phyloP scores from a whole-genome alignment of 2,888 invertebrate genomes.

The Desoria tigrina region DNA sequence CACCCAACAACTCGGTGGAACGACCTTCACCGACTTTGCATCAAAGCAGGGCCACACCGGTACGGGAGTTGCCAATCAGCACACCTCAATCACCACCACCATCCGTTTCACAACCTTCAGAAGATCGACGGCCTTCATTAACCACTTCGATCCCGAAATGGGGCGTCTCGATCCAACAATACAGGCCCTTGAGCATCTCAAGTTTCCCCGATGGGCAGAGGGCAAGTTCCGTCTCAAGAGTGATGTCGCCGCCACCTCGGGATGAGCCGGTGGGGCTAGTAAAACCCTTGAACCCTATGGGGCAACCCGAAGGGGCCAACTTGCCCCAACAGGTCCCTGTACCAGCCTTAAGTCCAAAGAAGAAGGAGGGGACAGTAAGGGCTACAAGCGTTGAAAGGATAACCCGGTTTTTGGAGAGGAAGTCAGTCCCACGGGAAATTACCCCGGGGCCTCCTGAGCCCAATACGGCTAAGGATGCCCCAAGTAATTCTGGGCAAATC shows the following conservation, averaged over 20 bases:
- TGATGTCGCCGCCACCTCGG: constrained; percentile 36
- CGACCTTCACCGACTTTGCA: neutral
- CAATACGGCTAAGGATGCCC: too few species aligned
- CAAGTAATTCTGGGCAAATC: neutral
- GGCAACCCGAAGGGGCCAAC: neutral
- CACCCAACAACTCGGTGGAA: neutral
- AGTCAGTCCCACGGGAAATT: constrained; percentile 41
- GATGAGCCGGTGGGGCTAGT: neutral
- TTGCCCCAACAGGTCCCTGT: neutral
- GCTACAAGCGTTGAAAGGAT: constrained; percentile 51
- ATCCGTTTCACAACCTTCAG: neutral
- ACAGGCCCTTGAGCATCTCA: constrained; percentile 46
- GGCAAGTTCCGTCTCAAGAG: constrained; percentile 30
- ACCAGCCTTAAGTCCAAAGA: constrained; percentile 6
- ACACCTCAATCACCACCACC: neutral
- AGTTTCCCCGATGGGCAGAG: constrained; percentile 38
- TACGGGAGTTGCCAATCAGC: constrained; percentile 11
- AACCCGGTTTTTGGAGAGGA: constrained; percentile 47
- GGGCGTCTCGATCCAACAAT: constrained; percentile 42
- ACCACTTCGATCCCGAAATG: constrained; percentile 41
- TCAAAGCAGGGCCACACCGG: constrained; percentile 3
- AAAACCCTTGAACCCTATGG: neutral
- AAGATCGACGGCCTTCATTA: neutral
- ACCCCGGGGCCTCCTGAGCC: constrained; percentile 1
- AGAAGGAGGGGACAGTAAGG: constrained; percentile 30